Evolutionary conservation across 2,888 invertebrate genomes (phyloP).

Genomic region (Polia nebulosa): DNA sequence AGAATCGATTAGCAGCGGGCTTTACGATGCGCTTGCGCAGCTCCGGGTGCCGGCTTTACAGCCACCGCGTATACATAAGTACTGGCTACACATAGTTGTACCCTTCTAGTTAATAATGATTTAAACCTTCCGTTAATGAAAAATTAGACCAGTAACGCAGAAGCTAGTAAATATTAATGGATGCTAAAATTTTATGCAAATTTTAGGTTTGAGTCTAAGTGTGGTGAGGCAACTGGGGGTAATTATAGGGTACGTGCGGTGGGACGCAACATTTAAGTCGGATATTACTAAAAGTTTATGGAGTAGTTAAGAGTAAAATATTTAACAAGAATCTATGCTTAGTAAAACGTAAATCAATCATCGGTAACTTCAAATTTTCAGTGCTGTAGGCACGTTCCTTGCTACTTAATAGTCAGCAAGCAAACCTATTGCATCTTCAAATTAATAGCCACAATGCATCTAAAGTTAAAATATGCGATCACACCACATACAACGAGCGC

Average conservation of each 20-base stretch:
- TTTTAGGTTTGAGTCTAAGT: slow-evolving; percentile 44
- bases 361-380: not conserved
- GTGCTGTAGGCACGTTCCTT: not conserved
- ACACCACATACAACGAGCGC: slow-evolving; percentile 28
- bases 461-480: slow-evolving; percentile 50
- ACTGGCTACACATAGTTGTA: slow-evolving; percentile 44
- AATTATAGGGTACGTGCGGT: slow-evolving; percentile 20
- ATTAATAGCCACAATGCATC: slow-evolving; percentile 49
- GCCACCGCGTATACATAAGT: slow-evolving; percentile 46
- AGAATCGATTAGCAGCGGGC: slow-evolving; percentile 77
- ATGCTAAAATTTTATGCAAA: slow-evolving; percentile 54
- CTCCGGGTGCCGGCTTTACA: slow-evolving; percentile 67
- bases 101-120: slow-evolving; percentile 49
- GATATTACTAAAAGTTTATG: slow-evolving; percentile 35
- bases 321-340: slow-evolving; percentile 7
- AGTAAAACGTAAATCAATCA: slow-evolving; percentile 7
- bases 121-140: slow-evolving; percentile 58
- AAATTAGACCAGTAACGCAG: slow-evolving; percentile 41
- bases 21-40: slow-evolving; percentile 74
- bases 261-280: slow-evolving; percentile 40
- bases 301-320: slow-evolving; percentile 3
- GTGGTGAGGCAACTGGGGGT: slow-evolving; percentile 7
- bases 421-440: slow-evolving; percentile 16
- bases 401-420: not conserved
- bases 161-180: slow-evolving; percentile 46